phyloP scores from a whole-genome alignment of 2,113 vertebrate genomes.

The Heptranchias perlo region DNA sequence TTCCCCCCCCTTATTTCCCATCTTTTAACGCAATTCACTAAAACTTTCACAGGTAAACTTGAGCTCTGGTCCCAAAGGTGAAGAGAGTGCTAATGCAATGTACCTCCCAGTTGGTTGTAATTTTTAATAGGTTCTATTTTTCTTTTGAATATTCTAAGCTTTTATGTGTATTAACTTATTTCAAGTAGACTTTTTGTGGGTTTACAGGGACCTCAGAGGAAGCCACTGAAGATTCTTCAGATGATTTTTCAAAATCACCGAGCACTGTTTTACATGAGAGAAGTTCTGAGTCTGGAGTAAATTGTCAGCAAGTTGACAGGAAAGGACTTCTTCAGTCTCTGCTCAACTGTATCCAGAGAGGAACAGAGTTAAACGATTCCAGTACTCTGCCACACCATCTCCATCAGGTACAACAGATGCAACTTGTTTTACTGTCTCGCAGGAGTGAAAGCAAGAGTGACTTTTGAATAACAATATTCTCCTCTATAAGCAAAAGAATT shows the following conservation, averaged over 20 bases:
- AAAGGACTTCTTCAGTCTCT: slow-evolving; percentile 55
- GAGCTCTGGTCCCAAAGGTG: not conserved
- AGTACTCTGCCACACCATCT: slow-evolving; percentile 78
- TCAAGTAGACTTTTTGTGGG: not conserved
- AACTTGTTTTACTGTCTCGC: not conserved
- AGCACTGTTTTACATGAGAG: not conserved
- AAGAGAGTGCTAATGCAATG: not conserved
- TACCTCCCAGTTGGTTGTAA: not conserved
- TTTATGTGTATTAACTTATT: not conserved
- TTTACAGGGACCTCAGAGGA: not conserved
- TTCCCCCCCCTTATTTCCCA: no score
- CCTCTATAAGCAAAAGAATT: not conserved
- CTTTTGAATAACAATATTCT: not conserved
- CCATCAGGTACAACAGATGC: slow-evolving; percentile 72
- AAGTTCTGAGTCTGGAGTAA: not conserved
- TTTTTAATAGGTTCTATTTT: not conserved
- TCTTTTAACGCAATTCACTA: not conserved
- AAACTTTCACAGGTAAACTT: no score
- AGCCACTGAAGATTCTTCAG: not conserved
- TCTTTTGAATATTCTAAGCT: not conserved
- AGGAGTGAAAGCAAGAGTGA: not conserved
- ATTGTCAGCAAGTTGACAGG: slow-evolving; percentile 47
- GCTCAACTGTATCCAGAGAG: slow-evolving; percentile 69
- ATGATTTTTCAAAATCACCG: not conserved
- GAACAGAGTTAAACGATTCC: slow-evolving; percentile 70